Conservation (phyloP, 2,888 invertebrate genomes). For the Phania funesta region DNA sequence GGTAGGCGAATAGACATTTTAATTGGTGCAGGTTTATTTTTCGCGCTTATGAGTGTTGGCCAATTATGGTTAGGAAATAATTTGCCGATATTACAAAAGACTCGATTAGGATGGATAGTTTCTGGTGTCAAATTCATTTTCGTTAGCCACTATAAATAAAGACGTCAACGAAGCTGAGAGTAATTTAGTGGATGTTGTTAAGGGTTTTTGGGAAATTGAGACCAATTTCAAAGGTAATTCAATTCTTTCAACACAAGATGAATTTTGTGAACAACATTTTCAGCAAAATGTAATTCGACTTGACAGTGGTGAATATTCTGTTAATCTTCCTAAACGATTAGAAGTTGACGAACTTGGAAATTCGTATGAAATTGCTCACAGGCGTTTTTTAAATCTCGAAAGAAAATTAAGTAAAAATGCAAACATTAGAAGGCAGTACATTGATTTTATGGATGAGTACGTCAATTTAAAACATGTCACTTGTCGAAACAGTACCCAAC, state of each 20-base stretch:
- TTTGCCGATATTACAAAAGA: constrained; percentile 53
- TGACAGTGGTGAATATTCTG: constrained; percentile 29
- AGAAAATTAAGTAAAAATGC: constrained; percentile 41
- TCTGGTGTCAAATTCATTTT: neutral
- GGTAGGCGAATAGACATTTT: no score
- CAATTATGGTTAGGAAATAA: constrained; percentile 55
- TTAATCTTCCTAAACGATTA: constrained; percentile 16
- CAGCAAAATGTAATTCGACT: no score
- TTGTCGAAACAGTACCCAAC: no score
- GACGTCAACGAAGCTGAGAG: no score
- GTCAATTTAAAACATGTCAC: no score
- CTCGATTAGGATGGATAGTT: no score
- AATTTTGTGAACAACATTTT: constrained; percentile 50
- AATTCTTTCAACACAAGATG: neutral
- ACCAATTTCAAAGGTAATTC: constrained; percentile 1
- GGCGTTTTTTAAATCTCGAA: constrained; percentile 47
- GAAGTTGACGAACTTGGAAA: constrained; percentile 28
- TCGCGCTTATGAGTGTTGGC: constrained; percentile 61
- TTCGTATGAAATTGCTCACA: constrained; percentile 44
- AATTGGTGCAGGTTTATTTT: no score
- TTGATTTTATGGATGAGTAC: constrained; percentile 31
- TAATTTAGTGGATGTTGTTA: no score
- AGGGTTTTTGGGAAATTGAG: constrained; percentile 60
- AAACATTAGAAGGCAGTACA: constrained; percentile 19
- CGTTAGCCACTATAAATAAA: neutral